These are phyloP conservation scores for Anguilla marmorata DNA, from an alignment of 2,797 vertebrate genomes.

Conservation along the genomic window DNA sequence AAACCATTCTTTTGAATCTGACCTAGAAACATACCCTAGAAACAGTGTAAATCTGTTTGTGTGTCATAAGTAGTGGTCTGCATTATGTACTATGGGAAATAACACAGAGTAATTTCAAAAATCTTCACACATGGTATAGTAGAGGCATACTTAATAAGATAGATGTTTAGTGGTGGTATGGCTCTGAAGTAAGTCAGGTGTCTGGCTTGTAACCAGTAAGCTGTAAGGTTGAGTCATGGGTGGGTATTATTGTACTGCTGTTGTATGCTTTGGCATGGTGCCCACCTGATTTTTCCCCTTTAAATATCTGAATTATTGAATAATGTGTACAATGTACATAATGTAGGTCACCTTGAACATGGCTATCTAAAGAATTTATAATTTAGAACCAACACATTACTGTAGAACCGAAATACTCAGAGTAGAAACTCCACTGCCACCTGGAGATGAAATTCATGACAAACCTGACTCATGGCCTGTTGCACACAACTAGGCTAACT, in stretches of 20 bases:
- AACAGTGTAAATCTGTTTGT: not conserved
- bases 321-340: not conserved
- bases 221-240: not conserved
- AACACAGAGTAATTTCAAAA: not conserved
- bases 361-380: not conserved
- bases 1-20: not conserved
- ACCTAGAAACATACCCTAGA: not conserved
- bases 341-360: not conserved
- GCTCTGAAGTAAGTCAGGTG: not conserved
- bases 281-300: not conserved
- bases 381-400: not conserved
- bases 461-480: not conserved
- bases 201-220: not conserved
- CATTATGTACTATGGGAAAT: not conserved
- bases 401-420: no score
- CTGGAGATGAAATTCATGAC: not conserved
- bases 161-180: not conserved
- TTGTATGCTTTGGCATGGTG: no score
- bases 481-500: not conserved
- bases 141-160: not conserved
- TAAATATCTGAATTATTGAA: not conserved
- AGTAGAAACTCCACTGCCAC: not conserved
- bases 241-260: no score
- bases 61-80: not conserved
- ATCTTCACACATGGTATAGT: not conserved